Evolutionary conservation across 2,888 invertebrate genomes (phyloP).

Genomic region (Rhorus exstirpatorius): DNA sequence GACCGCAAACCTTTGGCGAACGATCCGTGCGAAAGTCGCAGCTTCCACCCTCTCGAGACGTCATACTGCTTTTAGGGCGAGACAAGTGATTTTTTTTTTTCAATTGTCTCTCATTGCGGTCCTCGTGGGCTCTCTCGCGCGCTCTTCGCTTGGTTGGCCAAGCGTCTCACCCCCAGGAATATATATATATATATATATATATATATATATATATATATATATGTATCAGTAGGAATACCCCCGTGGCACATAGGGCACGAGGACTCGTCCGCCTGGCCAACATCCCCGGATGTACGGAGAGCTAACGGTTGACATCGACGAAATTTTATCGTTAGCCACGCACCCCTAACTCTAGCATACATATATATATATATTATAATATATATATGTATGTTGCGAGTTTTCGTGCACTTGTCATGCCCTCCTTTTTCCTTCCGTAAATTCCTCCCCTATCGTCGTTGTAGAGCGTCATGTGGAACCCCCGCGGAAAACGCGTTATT

Average conservation of each 20-base stretch:
- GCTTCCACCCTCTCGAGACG: conserved; percentile 70
- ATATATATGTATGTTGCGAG: conserved; percentile 18
- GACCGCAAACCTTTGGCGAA: conserved; percentile 59
- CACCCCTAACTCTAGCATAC: conserved; percentile 69
- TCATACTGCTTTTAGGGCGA: conserved; percentile 79
- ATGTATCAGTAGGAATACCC: conserved; percentile 38
- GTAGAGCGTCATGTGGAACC: conserved; percentile 25
- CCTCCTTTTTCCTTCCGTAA: conserved; percentile 37
- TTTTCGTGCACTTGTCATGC: conserved; percentile 66
- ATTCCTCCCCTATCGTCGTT: conserved; percentile 31
- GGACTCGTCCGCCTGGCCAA: conserved; percentile 66
- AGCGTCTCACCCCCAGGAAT: conserved; percentile 81
- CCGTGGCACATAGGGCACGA: conserved; percentile 14
- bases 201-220: too few species aligned
- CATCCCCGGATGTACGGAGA: conserved; percentile 74
- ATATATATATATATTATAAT: neutral
- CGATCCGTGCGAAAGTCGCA: conserved; percentile 63
- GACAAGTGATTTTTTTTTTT: conserved; percentile 84
- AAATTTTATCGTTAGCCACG: conserved; percentile 77
- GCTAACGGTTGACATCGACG: conserved; percentile 74
- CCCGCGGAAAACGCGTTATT: conserved; percentile 53
- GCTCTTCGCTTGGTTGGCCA: conserved; percentile 83
- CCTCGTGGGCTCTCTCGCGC: conserved; percentile 75
- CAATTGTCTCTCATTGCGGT: conserved; percentile 82
- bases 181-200: conserved; percentile 36